phyloP scores from a whole-genome alignment of 2,113 vertebrate genomes.

The Sula dactylatra region DNA sequence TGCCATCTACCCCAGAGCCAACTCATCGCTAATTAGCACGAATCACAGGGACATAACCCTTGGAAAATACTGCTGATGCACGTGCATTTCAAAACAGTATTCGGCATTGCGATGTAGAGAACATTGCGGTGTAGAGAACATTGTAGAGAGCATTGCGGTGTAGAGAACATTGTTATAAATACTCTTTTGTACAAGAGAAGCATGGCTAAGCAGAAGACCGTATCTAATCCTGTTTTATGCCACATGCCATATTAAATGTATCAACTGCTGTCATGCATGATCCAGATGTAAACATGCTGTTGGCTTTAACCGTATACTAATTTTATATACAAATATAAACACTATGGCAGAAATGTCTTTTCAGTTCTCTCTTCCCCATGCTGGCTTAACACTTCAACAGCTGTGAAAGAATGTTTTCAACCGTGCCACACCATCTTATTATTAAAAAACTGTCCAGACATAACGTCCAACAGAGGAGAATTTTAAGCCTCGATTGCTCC shows the following conservation, averaged over 20 bases:
- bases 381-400: background rate
- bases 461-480: background rate
- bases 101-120: background rate
- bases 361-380: background rate
- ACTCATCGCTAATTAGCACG: background rate
- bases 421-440: background rate
- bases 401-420: slow-evolving; percentile 2
- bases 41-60: background rate
- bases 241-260: slow-evolving; percentile 5
- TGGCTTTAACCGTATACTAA: background rate
- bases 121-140: background rate
- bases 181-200: background rate
- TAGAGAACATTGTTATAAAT: background rate
- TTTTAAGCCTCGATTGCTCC: background rate
- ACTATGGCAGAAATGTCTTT: background rate
- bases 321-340: slow-evolving; percentile 1
- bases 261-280: slow-evolving; percentile 7
- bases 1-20: background rate
- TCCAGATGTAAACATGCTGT: slow-evolving; percentile 30
- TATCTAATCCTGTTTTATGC: slow-evolving; percentile 37
- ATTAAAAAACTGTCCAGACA: background rate
- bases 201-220: slow-evolving; percentile 8
- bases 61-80: background rate
- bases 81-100: background rate
- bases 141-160: background rate